A percentile compares a stretch with the other conserved stretches of the same genome.
Evolutionary conservation across 1,140 invertebrate species (phyloP).

Genomic region (Drosophila nebulosa): DNA sequence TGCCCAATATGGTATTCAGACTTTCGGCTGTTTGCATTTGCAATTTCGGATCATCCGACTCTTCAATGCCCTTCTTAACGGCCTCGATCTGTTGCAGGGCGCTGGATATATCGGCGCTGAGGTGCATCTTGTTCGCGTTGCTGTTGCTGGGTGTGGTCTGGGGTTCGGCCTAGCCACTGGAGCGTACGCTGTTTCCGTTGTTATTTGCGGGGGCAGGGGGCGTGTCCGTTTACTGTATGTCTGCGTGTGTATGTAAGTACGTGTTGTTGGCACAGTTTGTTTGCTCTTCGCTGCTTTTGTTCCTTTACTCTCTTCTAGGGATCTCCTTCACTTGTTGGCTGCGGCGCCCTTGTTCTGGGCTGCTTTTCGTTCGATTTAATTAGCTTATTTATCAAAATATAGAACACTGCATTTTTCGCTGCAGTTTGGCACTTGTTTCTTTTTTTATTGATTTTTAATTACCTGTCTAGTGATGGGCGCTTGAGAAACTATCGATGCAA

Average conservation of each 20-base stretch:
- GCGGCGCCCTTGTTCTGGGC: not conserved
- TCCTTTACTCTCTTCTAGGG: not conserved
- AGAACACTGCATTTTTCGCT: not conserved
- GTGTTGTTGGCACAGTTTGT: constrained; percentile 44
- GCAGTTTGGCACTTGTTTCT: constrained; percentile 3
- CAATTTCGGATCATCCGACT: constrained; percentile 87
- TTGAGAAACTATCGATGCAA: no score
- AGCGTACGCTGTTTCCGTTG: constrained; percentile 48
- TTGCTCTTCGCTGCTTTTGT: not conserved
- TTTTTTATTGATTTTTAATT: constrained; percentile 47
- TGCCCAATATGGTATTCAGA: constrained; percentile 91
- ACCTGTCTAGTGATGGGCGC: not conserved
- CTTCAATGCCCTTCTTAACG: constrained; percentile 88
- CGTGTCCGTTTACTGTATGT: not conserved
- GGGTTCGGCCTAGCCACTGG: constrained; percentile 28
- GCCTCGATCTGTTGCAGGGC: constrained; percentile 90
- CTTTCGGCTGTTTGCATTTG: constrained; percentile 91
- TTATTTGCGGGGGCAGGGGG: not conserved
- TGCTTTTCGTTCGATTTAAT: not conserved
- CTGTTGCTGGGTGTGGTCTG: constrained; percentile 42
- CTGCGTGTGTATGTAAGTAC: constrained; percentile 4
- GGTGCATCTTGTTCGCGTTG: constrained; percentile 63
- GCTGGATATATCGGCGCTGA: constrained; percentile 84
- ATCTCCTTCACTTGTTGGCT: not conserved
- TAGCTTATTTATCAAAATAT: not conserved